These are phyloP conservation scores for Lepetodrilus schrolli DNA, from an alignment of 2,888 invertebrate genomes.

Conservation along the genomic window DNA sequence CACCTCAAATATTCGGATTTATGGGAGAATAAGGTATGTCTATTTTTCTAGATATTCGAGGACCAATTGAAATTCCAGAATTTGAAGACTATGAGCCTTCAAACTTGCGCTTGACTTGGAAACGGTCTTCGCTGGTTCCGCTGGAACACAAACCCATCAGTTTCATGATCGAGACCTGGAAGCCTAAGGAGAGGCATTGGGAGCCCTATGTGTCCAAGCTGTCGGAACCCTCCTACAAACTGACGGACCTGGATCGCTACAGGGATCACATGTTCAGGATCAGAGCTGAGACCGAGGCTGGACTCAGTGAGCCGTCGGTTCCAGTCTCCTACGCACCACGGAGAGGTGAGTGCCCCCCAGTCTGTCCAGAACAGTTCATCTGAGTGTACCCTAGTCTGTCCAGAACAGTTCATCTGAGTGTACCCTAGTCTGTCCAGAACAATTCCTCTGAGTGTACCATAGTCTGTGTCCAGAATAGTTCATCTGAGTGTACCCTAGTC, in stretches of 20 bases:
- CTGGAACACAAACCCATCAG: slow-evolving; percentile 51
- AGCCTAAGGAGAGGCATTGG: slow-evolving; percentile 61
- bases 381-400: background rate
- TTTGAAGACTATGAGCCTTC: slow-evolving; percentile 63
- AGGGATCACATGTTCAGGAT: slow-evolving; percentile 96
- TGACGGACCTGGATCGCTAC: slow-evolving; percentile 84
- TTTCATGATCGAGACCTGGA: slow-evolving; percentile 63
- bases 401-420: no score
- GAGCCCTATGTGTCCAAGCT: slow-evolving; percentile 58
- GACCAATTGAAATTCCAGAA: slow-evolving; percentile 64
- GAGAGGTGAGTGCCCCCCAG: slow-evolving; percentile 55
- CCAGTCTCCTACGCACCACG: slow-evolving; percentile 78
- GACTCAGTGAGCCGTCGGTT: slow-evolving; percentile 96
- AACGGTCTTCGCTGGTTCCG: slow-evolving; percentile 47
- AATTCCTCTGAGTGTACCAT: background rate
- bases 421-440: background rate
- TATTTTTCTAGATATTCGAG: slow-evolving; percentile 46
- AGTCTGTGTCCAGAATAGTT: no score
- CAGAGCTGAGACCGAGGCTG: slow-evolving; percentile 95
- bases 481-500: no score
- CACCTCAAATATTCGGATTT: background rate
- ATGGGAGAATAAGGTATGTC: slow-evolving; percentile 12
- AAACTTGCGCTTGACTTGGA: slow-evolving; percentile 61
- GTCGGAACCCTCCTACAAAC: slow-evolving; percentile 62
- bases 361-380: no score